phyloP scores from a whole-genome alignment of 1,140 invertebrate genomes.

The Bilobella aurantiaca region DNA sequence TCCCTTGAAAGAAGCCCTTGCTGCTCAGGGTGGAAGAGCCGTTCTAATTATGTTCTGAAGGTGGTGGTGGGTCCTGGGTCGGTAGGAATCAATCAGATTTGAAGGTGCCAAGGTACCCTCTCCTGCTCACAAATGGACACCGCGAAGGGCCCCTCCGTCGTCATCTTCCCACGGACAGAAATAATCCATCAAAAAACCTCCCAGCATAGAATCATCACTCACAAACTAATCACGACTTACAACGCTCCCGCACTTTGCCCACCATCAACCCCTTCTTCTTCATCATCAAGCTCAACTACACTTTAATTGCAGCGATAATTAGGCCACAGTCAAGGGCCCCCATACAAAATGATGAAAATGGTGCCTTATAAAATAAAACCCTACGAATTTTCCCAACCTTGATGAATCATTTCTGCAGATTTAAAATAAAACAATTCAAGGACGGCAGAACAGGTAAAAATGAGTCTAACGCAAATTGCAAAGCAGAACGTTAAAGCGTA shows the following conservation, averaged over 20 bases:
- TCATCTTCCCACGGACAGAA: conserved; percentile 13
- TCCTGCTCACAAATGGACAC: conserved; percentile 21
- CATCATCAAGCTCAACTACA: too few species aligned
- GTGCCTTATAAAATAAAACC: too few species aligned
- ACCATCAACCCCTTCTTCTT: neutral
- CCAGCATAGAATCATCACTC: neutral
- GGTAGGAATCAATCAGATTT: conserved; percentile 29
- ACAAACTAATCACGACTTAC: neutral
- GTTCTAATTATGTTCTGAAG: neutral
- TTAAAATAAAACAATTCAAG: too few species aligned
- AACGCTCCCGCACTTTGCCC: neutral
- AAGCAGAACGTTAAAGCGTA: too few species aligned
- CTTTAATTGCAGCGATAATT: too few species aligned
- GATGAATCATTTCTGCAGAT: too few species aligned
- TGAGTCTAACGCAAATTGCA: too few species aligned
- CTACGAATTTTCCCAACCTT: neutral
- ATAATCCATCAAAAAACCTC: conserved; percentile 10
- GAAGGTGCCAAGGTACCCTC: conserved; percentile 29
- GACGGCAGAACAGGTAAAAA: too few species aligned
- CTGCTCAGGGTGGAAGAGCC: neutral
- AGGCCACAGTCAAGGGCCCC: too few species aligned
- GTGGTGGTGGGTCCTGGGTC: conserved; percentile 7
- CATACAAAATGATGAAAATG: too few species aligned
- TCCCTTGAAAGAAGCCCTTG: too few species aligned
- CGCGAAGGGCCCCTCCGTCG: conserved; percentile 16